Conservation (phyloP, 2,888 invertebrate species). For the Tridacna gigas region DNA sequence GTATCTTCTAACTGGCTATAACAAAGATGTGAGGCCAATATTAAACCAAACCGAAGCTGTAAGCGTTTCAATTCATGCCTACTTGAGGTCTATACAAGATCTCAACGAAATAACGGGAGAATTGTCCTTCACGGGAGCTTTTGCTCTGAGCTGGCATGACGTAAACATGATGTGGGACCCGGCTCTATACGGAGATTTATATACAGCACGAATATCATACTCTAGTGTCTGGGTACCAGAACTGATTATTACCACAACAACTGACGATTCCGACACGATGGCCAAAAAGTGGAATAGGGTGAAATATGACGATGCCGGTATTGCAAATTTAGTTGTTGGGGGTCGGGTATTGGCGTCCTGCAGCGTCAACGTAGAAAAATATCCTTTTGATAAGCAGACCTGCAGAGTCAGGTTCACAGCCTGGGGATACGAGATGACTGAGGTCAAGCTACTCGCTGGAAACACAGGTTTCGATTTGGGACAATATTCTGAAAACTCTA, state of each 20-base stretch:
- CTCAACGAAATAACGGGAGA: conserved; percentile 18
- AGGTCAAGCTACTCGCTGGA: background rate
- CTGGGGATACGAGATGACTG: background rate
- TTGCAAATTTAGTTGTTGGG: background rate
- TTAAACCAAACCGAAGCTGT: background rate
- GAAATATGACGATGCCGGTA: background rate
- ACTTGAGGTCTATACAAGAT: conserved; percentile 10
- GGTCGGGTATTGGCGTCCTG: background rate
- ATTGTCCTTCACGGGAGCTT: background rate
- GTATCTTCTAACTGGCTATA: conserved; percentile 2
- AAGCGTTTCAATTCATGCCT: background rate
- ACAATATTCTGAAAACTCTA: background rate
- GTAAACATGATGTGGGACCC: background rate
- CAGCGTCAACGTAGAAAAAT: conserved; percentile 6
- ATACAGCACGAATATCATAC: background rate
- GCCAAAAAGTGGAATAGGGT: conserved; percentile 17
- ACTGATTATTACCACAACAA: conserved; percentile 2
- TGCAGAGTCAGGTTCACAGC: background rate
- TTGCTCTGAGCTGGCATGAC: background rate
- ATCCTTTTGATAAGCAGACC: conserved; percentile 8
- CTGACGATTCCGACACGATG: conserved; percentile 3
- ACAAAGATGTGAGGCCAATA: conserved; percentile 4
- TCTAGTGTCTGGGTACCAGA: conserved; percentile 15
- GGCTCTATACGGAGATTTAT: background rate
- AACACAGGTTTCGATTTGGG: background rate